A percentile compares a stretch with the other conserved stretches of the same genome.
Conservation (phyloP, 2,113 vertebrate species). For the Propithecus coquereli region DNA sequence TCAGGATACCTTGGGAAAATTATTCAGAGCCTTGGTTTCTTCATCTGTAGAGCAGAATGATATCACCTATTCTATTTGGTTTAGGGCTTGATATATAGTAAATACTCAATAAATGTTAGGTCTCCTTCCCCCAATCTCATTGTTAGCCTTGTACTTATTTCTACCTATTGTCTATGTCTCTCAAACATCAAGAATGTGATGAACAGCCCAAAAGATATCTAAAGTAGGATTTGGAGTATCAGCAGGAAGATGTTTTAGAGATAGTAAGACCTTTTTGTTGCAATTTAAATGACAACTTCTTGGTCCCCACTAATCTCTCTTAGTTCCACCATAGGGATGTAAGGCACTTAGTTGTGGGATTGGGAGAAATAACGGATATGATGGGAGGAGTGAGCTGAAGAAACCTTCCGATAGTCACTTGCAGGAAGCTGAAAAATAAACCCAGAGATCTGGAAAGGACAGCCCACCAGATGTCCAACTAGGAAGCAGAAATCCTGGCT, state of each 20-base stretch:
- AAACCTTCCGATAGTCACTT: background rate
- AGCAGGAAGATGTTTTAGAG: background rate
- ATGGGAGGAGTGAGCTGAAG: background rate
- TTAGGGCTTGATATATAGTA: background rate
- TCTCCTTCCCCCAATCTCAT: background rate
- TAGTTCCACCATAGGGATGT: background rate
- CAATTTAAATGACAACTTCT: background rate
- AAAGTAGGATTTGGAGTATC: background rate
- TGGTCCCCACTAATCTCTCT: background rate
- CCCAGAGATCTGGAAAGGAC: background rate
- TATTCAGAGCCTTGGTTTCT: background rate
- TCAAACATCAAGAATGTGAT: background rate
- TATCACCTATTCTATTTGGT: background rate
- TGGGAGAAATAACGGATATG: background rate
- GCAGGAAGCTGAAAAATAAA: constrained; percentile 8
- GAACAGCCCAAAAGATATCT: background rate
- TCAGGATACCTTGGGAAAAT: background rate
- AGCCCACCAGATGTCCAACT: constrained; percentile 41
- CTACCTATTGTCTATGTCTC: background rate
- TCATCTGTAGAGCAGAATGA: background rate
- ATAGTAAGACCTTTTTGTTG: background rate
- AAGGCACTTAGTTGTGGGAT: background rate
- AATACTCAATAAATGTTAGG: background rate
- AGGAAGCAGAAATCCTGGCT: constrained; percentile 47
- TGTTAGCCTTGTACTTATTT: background rate